Conservation (phyloP, 2,797 vertebrate genomes). For the Sebastes minor region DNA sequence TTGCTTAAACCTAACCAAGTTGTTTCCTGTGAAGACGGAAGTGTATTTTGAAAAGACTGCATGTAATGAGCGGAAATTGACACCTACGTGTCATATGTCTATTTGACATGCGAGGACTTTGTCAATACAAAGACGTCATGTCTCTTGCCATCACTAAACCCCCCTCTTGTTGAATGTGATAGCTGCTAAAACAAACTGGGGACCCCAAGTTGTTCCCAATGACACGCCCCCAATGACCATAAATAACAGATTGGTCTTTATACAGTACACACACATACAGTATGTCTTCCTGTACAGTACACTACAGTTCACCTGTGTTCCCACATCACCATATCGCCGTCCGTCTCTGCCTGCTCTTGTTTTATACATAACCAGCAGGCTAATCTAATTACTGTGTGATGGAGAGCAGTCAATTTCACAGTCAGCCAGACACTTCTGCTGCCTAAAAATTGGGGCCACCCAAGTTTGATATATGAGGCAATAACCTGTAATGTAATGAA, state of each 20-base stretch:
- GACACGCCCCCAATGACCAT: no score
- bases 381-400: conserved; percentile 89
- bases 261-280: background rate
- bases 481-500: conserved; percentile 88
- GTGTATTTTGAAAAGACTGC: no score
- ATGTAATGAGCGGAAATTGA: no score
- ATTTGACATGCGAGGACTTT: no score
- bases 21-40: no score
- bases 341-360: conserved; percentile 56
- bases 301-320: background rate
- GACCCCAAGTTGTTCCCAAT: no score
- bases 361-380: conserved; percentile 79
- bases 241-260: background rate
- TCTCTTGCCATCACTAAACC: background rate
- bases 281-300: background rate
- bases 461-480: conserved; percentile 86
- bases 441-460: conserved; percentile 69
- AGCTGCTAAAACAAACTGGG: no score
- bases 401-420: conserved; percentile 85
- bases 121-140: no score
- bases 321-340: background rate
- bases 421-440: conserved; percentile 71
- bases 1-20: no score
- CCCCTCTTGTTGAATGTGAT: background rate
- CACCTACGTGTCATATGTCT: no score